phyloP scores from a whole-genome alignment of 2,113 vertebrate species.

The Prolemur simus region DNA sequence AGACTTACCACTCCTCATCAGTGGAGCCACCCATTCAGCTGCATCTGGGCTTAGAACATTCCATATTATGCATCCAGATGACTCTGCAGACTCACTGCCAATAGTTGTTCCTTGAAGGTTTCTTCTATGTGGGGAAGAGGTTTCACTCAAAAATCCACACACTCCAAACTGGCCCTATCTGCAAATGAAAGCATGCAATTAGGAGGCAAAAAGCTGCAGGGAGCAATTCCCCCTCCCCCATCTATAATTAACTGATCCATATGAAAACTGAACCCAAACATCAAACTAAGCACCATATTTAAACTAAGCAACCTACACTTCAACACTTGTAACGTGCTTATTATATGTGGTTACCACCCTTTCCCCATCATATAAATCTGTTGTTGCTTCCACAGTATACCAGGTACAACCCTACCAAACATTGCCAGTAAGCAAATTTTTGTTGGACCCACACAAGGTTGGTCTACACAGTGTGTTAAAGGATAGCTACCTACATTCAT shows the following conservation, averaged over 20 bases:
- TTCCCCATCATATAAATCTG: slow-evolving; percentile 22
- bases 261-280: no score
- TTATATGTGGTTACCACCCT: background rate
- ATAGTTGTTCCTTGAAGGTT: slow-evolving; percentile 6
- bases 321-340: slow-evolving; percentile 25
- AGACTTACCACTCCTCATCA: slow-evolving; percentile 64
- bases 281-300: slow-evolving; percentile 38
- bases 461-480: background rate
- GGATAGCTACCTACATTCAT: background rate
- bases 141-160: slow-evolving; percentile 42
- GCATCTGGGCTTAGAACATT: slow-evolving; percentile 1
- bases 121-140: slow-evolving; percentile 43
- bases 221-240: no score
- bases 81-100: slow-evolving; percentile 43
- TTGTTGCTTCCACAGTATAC: background rate
- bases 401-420: background rate
- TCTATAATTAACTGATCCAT: slow-evolving; percentile 10
- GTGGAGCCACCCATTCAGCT: slow-evolving; percentile 7
- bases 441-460: background rate
- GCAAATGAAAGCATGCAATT: slow-evolving; percentile 57
- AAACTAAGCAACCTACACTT: slow-evolving; percentile 44
- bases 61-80: background rate
- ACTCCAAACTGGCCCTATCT: slow-evolving; percentile 38
- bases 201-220: slow-evolving; percentile 46
- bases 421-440: background rate